A percentile compares a stretch with the other conserved stretches of the same genome.
Conservation (phyloP, 2,113 vertebrate species). For the Phrynosoma blainvillii region DNA sequence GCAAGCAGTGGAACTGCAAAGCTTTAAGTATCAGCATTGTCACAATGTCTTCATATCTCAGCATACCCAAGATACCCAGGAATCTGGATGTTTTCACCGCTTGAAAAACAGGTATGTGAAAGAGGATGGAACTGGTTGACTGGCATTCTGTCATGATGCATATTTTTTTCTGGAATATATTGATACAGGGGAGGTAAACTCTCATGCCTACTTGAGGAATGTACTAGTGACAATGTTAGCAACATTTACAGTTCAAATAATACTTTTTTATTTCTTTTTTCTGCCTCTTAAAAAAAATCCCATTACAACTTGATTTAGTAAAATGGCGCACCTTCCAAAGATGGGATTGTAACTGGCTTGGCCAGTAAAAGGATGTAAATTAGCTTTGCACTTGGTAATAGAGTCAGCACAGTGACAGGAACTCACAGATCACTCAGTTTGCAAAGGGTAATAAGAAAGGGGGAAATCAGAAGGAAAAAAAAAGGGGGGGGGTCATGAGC, state of each 20-base stretch:
- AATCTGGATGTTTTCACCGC: not conserved
- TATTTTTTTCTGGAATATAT: not conserved
- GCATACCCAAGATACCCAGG: not conserved
- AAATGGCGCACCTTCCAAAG: constrained; percentile 49
- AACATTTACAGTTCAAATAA: constrained; percentile 56
- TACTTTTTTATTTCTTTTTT: not conserved
- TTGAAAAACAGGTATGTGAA: constrained; percentile 30
- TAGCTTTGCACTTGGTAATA: constrained; percentile 79
- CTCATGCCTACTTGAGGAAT: constrained; percentile 37
- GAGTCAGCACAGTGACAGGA: constrained; percentile 78
- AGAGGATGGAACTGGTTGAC: not conserved
- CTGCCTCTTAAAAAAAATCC: not conserved
- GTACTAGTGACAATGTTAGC: constrained; percentile 37
- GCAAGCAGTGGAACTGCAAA: no score
- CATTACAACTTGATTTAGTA: constrained; percentile 54
- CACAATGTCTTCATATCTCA: not conserved
- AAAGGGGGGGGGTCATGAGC: constrained; percentile 50
- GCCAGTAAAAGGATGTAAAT: constrained; percentile 66
- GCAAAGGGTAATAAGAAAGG: constrained; percentile 76
- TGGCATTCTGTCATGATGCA: not conserved
- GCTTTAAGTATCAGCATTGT: not conserved
- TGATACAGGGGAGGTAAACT: constrained; percentile 43
- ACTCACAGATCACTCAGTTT: constrained; percentile 79
- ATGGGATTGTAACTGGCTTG: constrained; percentile 43
- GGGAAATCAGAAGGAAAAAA: constrained; percentile 66